Evolutionary conservation across 2,797 vertebrate genomes (phyloP).

Genomic region (Sebastes dallii): DNA sequence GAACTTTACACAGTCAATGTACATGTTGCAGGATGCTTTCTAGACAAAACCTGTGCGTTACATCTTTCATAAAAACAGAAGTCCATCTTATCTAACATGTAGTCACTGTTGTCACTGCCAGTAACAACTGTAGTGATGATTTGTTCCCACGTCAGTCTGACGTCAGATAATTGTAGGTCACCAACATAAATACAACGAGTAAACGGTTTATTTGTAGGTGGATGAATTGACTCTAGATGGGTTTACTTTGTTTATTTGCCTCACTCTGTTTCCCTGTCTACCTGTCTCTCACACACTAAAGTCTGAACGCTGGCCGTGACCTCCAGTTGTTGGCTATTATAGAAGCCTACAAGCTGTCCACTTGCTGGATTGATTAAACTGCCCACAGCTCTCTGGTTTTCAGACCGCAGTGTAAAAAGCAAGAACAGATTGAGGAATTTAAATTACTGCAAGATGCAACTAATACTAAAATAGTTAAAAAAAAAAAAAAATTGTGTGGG

Average conservation of each 20-base stretch:
- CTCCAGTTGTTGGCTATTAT: conserved; percentile 7
- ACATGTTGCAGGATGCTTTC: no score
- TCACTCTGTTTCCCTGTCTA: not conserved
- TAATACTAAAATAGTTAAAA: not conserved
- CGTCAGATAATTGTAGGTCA: not conserved
- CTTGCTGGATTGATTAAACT: conserved; percentile 17
- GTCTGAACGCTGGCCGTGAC: not conserved
- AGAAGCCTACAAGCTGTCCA: conserved; percentile 12
- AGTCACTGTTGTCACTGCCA: no score
- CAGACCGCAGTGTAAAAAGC: not conserved
- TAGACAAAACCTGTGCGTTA: no score
- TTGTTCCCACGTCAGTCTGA: not conserved
- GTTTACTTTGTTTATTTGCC: not conserved
- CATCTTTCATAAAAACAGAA: no score
- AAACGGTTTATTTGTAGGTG: not conserved
- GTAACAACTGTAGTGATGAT: no score
- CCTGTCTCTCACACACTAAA: not conserved
- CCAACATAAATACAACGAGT: not conserved
- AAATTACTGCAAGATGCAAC: conserved; percentile 2
- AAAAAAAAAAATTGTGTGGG: not conserved
- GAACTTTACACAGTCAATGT: no score
- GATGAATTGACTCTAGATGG: not conserved
- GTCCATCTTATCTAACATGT: no score
- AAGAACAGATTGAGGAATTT: conserved; percentile 24
- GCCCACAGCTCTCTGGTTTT: conserved; percentile 4